phyloP scores from a whole-genome alignment of 2,888 invertebrate genomes.

The Timema cristinae region DNA sequence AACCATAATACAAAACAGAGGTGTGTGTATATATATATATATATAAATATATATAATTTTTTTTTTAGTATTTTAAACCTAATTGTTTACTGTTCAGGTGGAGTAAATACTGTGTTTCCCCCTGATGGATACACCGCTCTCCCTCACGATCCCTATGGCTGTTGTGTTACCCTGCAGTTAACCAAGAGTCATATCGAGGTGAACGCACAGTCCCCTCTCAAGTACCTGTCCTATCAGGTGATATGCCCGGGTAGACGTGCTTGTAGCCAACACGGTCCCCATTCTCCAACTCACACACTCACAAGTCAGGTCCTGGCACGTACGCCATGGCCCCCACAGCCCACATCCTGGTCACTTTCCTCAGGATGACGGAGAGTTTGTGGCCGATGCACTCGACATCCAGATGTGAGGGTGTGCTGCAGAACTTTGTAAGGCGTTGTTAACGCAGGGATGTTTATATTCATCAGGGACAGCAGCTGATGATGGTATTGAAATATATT shows the following conservation, averaged over 20 bases:
- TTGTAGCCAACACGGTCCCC: constrained; percentile 68
- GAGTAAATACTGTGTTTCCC: too few relatives aligned
- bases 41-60: too few relatives aligned
- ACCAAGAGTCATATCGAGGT: constrained; percentile 70
- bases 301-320: constrained; percentile 58
- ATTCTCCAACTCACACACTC: constrained; percentile 43
- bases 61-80: too few relatives aligned
- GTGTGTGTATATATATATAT: too few relatives aligned
- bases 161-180: constrained; percentile 42
- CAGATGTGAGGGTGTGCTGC: constrained; percentile 71
- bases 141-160: too few relatives aligned
- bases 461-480: not conserved
- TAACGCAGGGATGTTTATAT: not conserved
- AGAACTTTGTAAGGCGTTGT: constrained; percentile 65
- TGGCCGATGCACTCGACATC: constrained; percentile 81
- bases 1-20: too few relatives aligned
- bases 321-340: constrained; percentile 81
- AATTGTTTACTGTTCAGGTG: too few relatives aligned
- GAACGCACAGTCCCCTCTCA: constrained; percentile 67
- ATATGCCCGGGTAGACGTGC: constrained; percentile 82
- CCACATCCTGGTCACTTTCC: constrained; percentile 73
- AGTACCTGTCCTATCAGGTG: constrained; percentile 70
- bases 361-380: constrained; percentile 68
- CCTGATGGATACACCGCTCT: too few relatives aligned
- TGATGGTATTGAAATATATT: not conserved